phyloP scores from a whole-genome alignment of 2,888 invertebrate species.

The Nomada flava region DNA sequence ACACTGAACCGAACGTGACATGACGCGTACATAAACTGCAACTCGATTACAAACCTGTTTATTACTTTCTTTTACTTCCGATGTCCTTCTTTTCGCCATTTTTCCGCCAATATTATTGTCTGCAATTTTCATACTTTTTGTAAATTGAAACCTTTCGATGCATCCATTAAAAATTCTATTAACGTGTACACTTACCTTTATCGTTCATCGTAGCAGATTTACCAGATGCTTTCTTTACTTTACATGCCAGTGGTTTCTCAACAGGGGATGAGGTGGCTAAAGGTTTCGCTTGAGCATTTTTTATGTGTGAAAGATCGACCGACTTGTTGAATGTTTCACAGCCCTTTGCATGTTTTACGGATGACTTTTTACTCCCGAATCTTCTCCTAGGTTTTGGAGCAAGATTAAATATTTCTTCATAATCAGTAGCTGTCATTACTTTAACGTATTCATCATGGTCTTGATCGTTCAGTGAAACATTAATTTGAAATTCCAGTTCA shows the following conservation, averaged over 20 bases:
- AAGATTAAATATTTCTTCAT: constrained; percentile 77
- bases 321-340: constrained; percentile 23
- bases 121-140: constrained; percentile 24
- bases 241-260: constrained; percentile 45
- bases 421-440: constrained; percentile 71
- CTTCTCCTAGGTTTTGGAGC: constrained; percentile 71
- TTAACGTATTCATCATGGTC: constrained; percentile 60
- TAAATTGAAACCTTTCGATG: not conserved
- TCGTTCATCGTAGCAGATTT: constrained; percentile 30
- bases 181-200: constrained; percentile 40
- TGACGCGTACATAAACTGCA: not conserved
- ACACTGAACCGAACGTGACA: not conserved
- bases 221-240: constrained; percentile 47
- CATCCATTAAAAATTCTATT: too few relatives aligned
- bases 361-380: constrained; percentile 48
- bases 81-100: constrained; percentile 69
- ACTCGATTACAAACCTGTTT: constrained; percentile 67
- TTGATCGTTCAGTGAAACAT: constrained; percentile 67
- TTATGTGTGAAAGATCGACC: constrained; percentile 35
- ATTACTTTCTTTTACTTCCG: constrained; percentile 61
- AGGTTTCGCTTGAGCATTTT: constrained; percentile 63
- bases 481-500: constrained; percentile 72
- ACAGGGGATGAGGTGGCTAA: constrained; percentile 78
- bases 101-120: constrained; percentile 63
- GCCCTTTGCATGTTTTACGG: constrained; percentile 51